Percentiles rank a stretch among this genome's conserved stretches.
These are phyloP conservation scores for Euglossa dilemma DNA, from an alignment of 1,140 invertebrate species.

Conservation along the genomic window DNA sequence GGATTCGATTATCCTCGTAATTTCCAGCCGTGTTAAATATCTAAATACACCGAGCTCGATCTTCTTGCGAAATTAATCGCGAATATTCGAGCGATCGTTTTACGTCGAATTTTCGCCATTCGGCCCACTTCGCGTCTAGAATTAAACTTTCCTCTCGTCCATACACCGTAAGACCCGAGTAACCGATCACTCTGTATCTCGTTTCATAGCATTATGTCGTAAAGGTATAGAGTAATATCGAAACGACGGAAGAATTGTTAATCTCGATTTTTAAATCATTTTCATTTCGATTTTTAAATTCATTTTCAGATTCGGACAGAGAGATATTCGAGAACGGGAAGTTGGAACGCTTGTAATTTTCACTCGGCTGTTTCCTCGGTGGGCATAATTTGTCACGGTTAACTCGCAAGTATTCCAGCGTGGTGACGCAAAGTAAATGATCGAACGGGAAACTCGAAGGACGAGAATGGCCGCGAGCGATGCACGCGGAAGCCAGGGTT, in stretches of 20 bases:
- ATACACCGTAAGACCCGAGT: too few species aligned
- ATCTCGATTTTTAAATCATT: too few species aligned
- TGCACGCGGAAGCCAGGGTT: neutral
- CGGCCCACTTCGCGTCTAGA: too few species aligned
- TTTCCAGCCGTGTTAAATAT: constrained; percentile 2
- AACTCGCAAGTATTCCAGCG: neutral
- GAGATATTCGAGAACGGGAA: too few species aligned
- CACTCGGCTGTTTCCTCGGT: neutral
- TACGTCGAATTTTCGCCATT: neutral
- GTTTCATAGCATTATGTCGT: too few species aligned
- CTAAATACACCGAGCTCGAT: neutral
- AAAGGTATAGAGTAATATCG: too few species aligned
- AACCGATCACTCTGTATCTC: too few species aligned
- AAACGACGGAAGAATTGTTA: too few species aligned
- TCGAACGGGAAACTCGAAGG: neutral
- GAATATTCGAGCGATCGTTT: neutral
- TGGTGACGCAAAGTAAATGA: neutral
- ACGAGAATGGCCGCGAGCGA: neutral
- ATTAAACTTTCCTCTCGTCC: too few species aligned
- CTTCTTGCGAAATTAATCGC: neutral
- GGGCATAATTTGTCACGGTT: neutral
- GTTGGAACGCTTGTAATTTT: too few species aligned
- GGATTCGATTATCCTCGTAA: neutral
- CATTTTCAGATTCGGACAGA: too few species aligned
- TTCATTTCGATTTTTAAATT: too few species aligned